Conservation (phyloP, 2,113 vertebrate genomes). For the Gallinago paraguaiae region DNA sequence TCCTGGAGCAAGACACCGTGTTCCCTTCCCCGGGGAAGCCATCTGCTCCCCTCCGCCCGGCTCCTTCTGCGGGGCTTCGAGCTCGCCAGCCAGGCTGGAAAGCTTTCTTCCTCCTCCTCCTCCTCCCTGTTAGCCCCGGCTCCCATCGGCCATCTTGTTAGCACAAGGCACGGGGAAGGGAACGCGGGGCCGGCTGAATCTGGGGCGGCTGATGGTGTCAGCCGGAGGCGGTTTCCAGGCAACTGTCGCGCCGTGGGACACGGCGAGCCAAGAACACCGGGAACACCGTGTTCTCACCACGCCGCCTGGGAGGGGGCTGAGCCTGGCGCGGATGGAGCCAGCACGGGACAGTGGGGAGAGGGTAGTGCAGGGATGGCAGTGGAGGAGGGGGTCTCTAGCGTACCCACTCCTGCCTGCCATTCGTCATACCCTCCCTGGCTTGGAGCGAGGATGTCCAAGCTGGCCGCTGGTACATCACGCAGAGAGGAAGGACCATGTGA, state of each 20-base stretch:
- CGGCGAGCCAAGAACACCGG: not conserved
- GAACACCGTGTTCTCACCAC: not conserved
- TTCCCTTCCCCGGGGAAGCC: constrained; percentile 11
- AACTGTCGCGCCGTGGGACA: constrained; percentile 51
- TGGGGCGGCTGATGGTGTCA: constrained; percentile 49
- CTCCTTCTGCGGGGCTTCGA: not conserved
- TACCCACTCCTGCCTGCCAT: not conserved
- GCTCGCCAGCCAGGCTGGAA: not conserved
- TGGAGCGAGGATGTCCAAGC: not conserved
- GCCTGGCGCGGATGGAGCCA: accelerated
- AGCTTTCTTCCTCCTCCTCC: constrained; percentile 1
- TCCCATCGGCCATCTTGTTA: constrained; percentile 7
- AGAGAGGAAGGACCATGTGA: accelerated
- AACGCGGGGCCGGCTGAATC: constrained; percentile 15
- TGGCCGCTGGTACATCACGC: not conserved
- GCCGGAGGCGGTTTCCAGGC: constrained; percentile 67
- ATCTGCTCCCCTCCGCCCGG: constrained; percentile 16
- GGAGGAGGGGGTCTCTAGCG: not conserved
- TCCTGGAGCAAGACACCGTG: not conserved
- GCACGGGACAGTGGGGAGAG: not conserved
- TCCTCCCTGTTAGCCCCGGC: not conserved
- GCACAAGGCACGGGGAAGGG: not conserved
- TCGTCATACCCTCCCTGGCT: not conserved
- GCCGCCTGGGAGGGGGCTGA: not conserved
- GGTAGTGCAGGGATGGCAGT: not conserved